These are phyloP conservation scores for Andrena bicolor DNA, from an alignment of 2,888 invertebrate genomes.

Conservation along the genomic window DNA sequence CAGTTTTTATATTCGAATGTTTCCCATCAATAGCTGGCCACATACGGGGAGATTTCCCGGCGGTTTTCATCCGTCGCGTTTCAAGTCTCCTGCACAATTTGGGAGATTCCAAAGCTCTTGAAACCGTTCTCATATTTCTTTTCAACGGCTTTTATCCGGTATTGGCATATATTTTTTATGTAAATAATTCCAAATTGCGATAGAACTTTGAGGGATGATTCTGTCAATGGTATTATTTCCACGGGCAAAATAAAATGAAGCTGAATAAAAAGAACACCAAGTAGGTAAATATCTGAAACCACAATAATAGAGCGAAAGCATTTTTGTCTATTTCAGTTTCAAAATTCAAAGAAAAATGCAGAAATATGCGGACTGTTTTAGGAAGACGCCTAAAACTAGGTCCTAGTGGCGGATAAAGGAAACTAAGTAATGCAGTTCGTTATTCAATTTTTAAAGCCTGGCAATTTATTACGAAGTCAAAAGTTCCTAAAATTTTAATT, in stretches of 20 bases:
- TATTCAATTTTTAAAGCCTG: background rate
- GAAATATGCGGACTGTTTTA: background rate
- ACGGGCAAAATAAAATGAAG: too few species aligned
- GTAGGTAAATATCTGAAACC: background rate
- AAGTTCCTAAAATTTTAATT: too few species aligned
- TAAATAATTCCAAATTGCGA: too few species aligned
- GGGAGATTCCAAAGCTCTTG: background rate
- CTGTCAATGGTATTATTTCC: too few species aligned
- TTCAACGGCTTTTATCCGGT: too few species aligned
- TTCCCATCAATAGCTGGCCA: background rate
- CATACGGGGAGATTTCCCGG: too few species aligned
- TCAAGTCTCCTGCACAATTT: background rate
- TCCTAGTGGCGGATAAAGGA: background rate
- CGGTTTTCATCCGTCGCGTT: too few species aligned
- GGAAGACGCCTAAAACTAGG: background rate
- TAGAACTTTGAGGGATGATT: too few species aligned
- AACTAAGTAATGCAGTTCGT: background rate
- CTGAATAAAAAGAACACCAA: too few species aligned
- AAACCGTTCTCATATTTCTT: too few species aligned
- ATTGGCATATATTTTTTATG: too few species aligned
- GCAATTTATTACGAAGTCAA: too few species aligned
- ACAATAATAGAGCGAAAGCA: background rate
- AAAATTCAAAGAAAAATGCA: background rate
- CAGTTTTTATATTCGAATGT: conserved; percentile 4
- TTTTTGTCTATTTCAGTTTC: background rate